Base-by-base conservation (phyloP, 2,888 invertebrate genomes). In the Diaphora mendica region DNA sequence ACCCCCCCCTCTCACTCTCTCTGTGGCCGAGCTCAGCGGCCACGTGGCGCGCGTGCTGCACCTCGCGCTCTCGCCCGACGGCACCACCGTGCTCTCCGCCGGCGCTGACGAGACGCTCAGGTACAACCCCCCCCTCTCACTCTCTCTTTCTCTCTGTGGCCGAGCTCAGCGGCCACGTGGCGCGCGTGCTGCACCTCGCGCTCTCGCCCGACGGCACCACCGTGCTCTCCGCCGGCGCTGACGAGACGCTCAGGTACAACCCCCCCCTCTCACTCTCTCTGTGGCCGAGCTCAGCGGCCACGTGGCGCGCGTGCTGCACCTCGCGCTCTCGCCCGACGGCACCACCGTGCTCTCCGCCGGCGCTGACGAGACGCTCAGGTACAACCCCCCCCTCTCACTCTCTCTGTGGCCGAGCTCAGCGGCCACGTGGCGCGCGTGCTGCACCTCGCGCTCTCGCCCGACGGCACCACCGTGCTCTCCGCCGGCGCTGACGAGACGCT, bases 91-190 rank as follows among this genome's bases (percentile, higher is more conserved):
- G 2, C 97, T 99, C 26, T 99, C 99, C 71, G 99, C 99, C 2
- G 99, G 98, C 65, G 99, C 99, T 0, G 99, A 99, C 91, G 99
- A 99, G 93, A 99, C 99, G 0, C 95, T 99, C 59, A 96, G 99
- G 95, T 95, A 68, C 75, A 66, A 66, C 11, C 11, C 8, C 5
- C 7, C 26, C 30, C 0, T 0, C 20, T 4, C 33, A 2, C 33
- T 33, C 33, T 33, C 33, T 33, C 2, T 99, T 98, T 96, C 97
- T 5, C 98, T 98, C 91, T 97, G 98, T 74, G 4, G 97, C 98
- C 0, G 98, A 99, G 90, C 95, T 99, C 55, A 97, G 97, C 17
- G 99, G 99, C 0, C 99, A 99, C 92, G 97, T 98, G 68, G 97
- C 98, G 62, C 96, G 99, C 55, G 98, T 99, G 70, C 93, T 99